Conservation (phyloP, 2,797 vertebrate genomes). For the Hemitrygon akajei region DNA sequence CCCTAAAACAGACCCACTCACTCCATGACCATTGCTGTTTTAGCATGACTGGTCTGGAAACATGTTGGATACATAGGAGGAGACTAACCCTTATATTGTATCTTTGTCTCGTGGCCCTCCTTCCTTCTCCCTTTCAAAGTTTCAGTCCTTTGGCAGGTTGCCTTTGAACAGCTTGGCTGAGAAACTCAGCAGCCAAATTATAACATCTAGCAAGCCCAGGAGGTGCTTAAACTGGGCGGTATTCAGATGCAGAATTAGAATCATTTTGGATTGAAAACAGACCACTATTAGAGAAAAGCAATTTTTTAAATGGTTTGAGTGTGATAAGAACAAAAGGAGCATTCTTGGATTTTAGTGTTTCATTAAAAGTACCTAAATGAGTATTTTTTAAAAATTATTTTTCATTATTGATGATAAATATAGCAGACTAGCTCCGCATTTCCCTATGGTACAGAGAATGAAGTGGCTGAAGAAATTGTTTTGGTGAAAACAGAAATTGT, state of each 20-base stretch:
- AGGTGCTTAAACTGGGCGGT: background rate
- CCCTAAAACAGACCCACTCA: background rate
- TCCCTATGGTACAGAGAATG: background rate
- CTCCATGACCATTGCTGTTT: background rate
- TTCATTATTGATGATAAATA: background rate
- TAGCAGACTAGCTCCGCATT: background rate
- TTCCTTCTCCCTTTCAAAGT: background rate
- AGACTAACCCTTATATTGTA: background rate
- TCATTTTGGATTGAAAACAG: background rate
- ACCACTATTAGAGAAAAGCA: background rate
- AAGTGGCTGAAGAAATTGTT: background rate
- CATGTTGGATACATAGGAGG: too few species aligned
- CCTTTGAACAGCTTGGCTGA: slow-evolving; percentile 18
- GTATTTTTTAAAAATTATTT: background rate
- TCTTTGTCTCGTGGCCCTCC: background rate
- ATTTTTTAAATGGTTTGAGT: background rate
- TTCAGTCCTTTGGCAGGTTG: background rate
- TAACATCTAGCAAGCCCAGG: background rate
- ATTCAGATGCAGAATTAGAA: background rate
- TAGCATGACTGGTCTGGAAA: background rate
- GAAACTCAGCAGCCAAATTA: background rate
- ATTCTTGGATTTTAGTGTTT: background rate
- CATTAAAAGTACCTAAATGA: background rate
- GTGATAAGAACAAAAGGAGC: background rate
- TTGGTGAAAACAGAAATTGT: background rate